Percentiles rank a stretch among this genome's conserved stretches.
Evolutionary conservation across 2,797 vertebrate species (phyloP).

Genomic region (Enteromius radiatus): DNA sequence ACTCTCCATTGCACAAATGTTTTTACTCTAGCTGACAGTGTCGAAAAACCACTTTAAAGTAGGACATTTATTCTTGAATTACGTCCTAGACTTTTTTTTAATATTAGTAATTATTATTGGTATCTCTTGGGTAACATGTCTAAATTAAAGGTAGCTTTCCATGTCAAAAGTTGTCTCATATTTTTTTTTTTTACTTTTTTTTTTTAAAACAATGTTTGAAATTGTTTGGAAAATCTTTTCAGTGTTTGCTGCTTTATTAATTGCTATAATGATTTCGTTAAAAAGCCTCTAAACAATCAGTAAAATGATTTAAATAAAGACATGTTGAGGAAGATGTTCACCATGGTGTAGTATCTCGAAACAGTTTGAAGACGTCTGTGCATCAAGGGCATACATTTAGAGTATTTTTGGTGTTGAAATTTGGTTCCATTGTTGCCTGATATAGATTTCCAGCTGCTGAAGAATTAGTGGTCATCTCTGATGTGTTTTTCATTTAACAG

Average conservation of each 20-base stretch:
- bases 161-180: background rate
- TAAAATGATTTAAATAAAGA: background rate
- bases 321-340: background rate
- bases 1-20: background rate
- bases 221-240: background rate
- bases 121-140: background rate
- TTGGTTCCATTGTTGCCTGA: no score
- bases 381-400: no score
- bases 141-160: background rate
- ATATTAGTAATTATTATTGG: background rate
- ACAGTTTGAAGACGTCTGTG: no score
- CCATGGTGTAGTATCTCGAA: no score
- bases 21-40: background rate
- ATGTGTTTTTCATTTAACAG: no score
- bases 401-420: no score
- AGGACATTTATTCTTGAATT: background rate
- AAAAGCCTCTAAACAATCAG: background rate
- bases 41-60: background rate
- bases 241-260: background rate
- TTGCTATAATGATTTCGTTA: background rate
- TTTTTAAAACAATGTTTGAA: background rate
- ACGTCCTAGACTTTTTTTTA: background rate
- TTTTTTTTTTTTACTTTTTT: no score
- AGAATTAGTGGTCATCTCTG: no score
- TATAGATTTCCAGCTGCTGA: no score